Conservation (phyloP, 1,140 invertebrate species). For the Melipona quadrifasciata region DNA sequence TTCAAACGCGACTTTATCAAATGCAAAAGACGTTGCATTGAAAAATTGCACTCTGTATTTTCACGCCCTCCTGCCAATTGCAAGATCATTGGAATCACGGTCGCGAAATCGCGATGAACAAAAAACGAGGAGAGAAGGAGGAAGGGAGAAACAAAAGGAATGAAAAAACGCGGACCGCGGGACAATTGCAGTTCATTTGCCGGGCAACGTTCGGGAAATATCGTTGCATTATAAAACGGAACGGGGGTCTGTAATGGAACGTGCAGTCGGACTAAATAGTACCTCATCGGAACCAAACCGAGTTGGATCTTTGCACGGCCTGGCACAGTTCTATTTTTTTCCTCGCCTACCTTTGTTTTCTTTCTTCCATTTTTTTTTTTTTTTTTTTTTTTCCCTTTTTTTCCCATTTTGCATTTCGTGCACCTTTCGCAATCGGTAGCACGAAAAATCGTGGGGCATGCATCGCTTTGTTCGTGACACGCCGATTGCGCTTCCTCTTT, state of each 20-base stretch:
- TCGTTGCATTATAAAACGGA: slow-evolving; percentile 45
- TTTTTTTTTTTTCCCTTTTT: background rate
- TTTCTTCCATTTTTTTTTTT: background rate
- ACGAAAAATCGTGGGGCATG: slow-evolving; percentile 28
- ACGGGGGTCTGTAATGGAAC: background rate
- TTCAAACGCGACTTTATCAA: background rate
- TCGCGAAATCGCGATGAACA: slow-evolving; percentile 35
- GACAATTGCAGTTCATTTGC: slow-evolving; percentile 20
- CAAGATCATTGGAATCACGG: background rate
- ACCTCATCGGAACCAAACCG: slow-evolving; percentile 21
- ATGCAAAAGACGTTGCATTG: background rate
- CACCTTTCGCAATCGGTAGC: slow-evolving; percentile 23
- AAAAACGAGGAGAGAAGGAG: background rate
- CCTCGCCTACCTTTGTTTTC: background rate
- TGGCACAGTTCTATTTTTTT: slow-evolving; percentile 7
- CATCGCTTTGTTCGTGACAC: slow-evolving; percentile 16
- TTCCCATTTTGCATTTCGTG: too few relatives aligned
- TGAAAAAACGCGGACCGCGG: background rate
- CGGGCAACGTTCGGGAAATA: slow-evolving; percentile 38
- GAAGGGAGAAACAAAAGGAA: background rate
- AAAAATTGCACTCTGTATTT: background rate
- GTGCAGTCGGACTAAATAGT: slow-evolving; percentile 22
- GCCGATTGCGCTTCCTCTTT: background rate
- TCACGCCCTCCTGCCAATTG: background rate
- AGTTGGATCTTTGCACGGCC: slow-evolving; percentile 27